Evolutionary conservation across 2,888 invertebrate species (phyloP).

Genomic region (Leptopterna dolabrata): DNA sequence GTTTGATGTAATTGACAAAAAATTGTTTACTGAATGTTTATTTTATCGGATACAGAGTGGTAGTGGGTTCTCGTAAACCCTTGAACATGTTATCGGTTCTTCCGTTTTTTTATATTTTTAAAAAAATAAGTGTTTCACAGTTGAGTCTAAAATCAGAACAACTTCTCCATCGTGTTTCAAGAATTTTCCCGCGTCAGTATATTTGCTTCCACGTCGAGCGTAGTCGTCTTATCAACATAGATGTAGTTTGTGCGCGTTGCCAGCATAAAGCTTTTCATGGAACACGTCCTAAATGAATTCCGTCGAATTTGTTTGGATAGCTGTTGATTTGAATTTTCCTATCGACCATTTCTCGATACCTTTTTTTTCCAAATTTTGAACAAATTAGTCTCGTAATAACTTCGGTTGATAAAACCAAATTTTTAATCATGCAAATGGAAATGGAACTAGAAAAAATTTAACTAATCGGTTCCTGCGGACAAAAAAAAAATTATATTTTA

Average conservation of each 20-base stretch:
- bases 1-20: conserved; percentile 27
- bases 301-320: background rate
- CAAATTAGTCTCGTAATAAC: background rate
- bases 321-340: background rate
- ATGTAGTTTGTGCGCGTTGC: background rate
- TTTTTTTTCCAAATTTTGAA: background rate
- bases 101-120: background rate
- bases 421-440: background rate
- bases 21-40: background rate
- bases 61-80: background rate
- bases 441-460: background rate
- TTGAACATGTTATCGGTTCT: background rate
- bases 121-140: background rate
- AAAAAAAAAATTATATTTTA: background rate
- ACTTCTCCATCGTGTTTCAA: background rate
- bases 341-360: background rate
- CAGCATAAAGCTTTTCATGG: background rate
- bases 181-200: background rate
- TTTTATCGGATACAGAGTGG: background rate
- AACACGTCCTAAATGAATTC: background rate
- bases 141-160: background rate
- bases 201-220: background rate
- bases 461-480: background rate
- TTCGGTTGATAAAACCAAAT: background rate
- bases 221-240: background rate